These are phyloP conservation scores for Bombus ignitus DNA, from an alignment of 1,140 invertebrate species.

Conservation along the genomic window DNA sequence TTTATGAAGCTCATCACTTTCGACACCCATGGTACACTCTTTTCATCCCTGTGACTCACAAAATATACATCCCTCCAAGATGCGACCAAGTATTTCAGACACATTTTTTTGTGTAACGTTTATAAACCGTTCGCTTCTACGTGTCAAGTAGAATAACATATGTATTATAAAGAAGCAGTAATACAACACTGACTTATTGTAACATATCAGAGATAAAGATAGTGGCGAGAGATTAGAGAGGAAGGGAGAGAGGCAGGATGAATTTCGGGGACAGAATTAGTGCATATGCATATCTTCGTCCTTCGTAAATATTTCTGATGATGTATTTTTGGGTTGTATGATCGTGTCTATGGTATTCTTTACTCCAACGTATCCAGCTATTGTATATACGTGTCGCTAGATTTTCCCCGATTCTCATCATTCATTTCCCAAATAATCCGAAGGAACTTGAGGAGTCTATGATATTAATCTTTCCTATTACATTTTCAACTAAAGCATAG, in stretches of 20 bases:
- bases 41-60: neutral
- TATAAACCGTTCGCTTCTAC: constrained; percentile 72
- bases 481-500: too few species aligned
- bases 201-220: constrained; percentile 66
- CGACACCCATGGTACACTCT: neutral
- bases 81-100: constrained; percentile 9
- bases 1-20: neutral
- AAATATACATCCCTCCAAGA: neutral
- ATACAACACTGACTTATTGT: constrained; percentile 78
- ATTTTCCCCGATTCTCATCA: constrained; percentile 50
- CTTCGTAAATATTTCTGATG: constrained; percentile 32
- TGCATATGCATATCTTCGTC: constrained; percentile 32
- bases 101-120: constrained; percentile 33
- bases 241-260: constrained; percentile 43
- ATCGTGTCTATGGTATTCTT: constrained; percentile 49
- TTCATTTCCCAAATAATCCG: constrained; percentile 56
- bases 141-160: constrained; percentile 72
- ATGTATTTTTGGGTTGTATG: constrained; percentile 50
- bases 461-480: neutral
- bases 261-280: constrained; percentile 50
- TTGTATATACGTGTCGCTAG: constrained; percentile 29
- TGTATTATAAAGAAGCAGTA: constrained; percentile 79
- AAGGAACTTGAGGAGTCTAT: constrained; percentile 26
- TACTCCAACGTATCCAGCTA: constrained; percentile 18
- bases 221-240: constrained; percentile 54